Evolutionary conservation across 2,113 vertebrate genomes (phyloP).

Genomic region (Sitta europaea): DNA sequence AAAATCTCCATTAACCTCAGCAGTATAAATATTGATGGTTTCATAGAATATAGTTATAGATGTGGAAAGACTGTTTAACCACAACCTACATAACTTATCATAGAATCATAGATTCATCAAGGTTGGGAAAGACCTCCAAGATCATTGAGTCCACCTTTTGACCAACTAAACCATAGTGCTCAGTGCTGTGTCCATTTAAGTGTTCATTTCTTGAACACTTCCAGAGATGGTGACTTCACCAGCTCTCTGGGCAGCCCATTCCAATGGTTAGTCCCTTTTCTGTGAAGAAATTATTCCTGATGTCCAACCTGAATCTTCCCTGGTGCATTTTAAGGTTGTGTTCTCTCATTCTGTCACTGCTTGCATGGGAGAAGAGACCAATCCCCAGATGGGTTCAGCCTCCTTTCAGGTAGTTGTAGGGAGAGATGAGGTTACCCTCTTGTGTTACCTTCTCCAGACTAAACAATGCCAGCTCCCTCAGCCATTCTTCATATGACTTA

Average conservation of each 20-base stretch:
- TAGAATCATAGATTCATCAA: background rate
- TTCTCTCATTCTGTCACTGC: background rate
- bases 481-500: rapidly evolving
- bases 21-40: slow-evolving; percentile 9
- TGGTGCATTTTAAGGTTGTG: background rate
- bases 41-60: background rate
- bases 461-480: rapidly evolving
- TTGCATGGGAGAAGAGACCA: background rate
- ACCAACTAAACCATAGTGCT: background rate
- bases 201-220: background rate
- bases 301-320: background rate
- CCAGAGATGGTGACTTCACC: background rate
- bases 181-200: too few species aligned
- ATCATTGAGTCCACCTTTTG: background rate
- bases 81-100: background rate
- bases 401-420: background rate
- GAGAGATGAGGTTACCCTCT: rapidly evolving
- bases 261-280: background rate
- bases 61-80: background rate
- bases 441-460: background rate
- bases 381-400: rapidly evolving
- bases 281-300: background rate
- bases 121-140: background rate
- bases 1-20: slow-evolving; percentile 20
- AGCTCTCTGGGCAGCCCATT: background rate